Evolutionary conservation across 92 coral and sea anemone species (phyloP), one percentile per base, ranked within the genome.

Genomic region (Porites cylindrica): DNA sequence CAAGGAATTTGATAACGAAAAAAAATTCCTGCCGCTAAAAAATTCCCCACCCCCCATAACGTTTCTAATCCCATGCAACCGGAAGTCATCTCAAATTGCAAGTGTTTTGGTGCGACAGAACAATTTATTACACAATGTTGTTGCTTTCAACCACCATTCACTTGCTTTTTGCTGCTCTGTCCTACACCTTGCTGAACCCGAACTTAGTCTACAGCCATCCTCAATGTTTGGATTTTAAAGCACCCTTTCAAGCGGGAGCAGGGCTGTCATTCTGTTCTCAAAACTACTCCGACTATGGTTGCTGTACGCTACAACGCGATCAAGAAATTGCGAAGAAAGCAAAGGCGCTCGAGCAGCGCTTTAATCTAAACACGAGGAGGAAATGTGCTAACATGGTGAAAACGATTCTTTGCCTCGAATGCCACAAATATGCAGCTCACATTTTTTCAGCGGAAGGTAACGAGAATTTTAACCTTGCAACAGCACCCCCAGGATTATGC

Each of bases 381-480:
- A 68, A 68, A n/a, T 96, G 99, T 68, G 85, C 90, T 20, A 78
- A 81, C 43, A 66, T 93, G 85, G 77, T 96, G n/a, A 80, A 81
- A 72, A 89, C 88, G 20, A 90, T 95, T 51, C 81, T 96, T 38
- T 96, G 99, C 66, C 93, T 96, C 11, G 91, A 90, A 70, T 96
- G 99, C 66, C 96, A 96, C 76, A 91, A 94, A 9, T 96, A 96
- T 82, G 96, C 99, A 10, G 99, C 99, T 51, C 99, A 96, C 70
- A 90, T 96, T 19, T 95, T 91, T 53, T 92, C 86, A 72, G 97
- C 99, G 3, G 99, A 96, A 82, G 93, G 96, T 10, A 96, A 96
- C 82, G 85, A 70, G 0, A 68, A 89, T 12, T 95, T 95, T 74
- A 92, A 94, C 24, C 13, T 81, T 11, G 72, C 86, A 60, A 56